A percentile compares a stretch with the other conserved stretches of the same genome.
Evolutionary conservation across 92 coral and sea anemone species (phyloP).

Genomic region (Epizoanthus ramosus): DNA sequence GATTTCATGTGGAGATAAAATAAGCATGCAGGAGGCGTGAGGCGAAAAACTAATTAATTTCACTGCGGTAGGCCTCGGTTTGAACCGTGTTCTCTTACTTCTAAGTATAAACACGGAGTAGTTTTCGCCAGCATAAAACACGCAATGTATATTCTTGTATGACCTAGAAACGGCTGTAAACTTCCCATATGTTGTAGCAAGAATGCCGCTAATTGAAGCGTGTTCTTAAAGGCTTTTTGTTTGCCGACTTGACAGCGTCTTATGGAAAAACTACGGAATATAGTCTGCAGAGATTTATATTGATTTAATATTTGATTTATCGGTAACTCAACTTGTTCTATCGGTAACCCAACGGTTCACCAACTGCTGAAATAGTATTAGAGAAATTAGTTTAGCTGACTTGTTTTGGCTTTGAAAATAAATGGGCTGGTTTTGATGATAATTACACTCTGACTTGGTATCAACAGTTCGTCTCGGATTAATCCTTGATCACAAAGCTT

Average conservation of each 20-base stretch:
- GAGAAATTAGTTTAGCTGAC: constrained; percentile 3
- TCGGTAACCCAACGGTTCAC: background rate
- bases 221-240: constrained; percentile 5
- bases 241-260: no score
- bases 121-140: constrained; percentile 10
- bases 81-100: constrained; percentile 22
- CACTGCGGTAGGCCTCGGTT: constrained; percentile 59
- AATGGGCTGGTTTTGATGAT: constrained; percentile 20
- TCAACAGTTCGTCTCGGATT: constrained; percentile 11
- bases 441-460: constrained; percentile 27
- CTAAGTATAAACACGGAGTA: constrained; percentile 22
- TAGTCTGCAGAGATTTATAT: background rate
- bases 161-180: background rate
- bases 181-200: constrained; percentile 19
- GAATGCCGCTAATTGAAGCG: constrained; percentile 31
- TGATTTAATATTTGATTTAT: background rate
- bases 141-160: constrained; percentile 16
- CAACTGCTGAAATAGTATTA: background rate
- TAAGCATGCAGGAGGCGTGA: constrained; percentile 65
- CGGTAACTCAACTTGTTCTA: background rate
- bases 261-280: no score
- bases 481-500: constrained; percentile 42
- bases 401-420: constrained; percentile 31
- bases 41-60: constrained; percentile 84
- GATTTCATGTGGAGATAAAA: constrained; percentile 54